A percentile compares a stretch with the other conserved stretches of the same genome.
Conservation (phyloP, 2,113 vertebrate genomes). For the Hyla sarda region DNA sequence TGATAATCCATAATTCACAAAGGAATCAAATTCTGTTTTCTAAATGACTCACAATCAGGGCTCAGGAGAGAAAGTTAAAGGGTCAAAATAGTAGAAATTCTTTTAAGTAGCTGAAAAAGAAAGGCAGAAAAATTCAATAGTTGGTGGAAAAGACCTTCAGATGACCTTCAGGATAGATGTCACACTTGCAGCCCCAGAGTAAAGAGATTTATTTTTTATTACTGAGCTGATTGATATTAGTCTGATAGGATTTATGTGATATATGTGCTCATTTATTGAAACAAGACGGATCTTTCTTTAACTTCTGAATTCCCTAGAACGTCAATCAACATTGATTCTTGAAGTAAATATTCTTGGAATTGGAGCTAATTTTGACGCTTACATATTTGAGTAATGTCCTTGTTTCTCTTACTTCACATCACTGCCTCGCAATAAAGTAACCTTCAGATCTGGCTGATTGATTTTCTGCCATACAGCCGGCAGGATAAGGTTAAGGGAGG, state of each 20-base stretch:
- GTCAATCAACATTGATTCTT: background rate
- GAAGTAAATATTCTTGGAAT: background rate
- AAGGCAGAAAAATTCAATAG: background rate
- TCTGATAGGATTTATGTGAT: background rate
- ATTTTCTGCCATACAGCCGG: constrained; percentile 16
- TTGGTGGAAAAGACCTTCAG: background rate
- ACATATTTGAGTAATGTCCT: constrained; percentile 31
- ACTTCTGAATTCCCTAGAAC: background rate
- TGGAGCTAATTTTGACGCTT: background rate
- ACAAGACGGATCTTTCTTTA: background rate
- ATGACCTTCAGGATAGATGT: background rate
- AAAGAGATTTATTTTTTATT: too few species aligned
- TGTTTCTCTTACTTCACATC: background rate
- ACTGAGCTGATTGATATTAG: too few species aligned
- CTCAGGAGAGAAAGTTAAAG: too few species aligned
- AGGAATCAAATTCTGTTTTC: too few species aligned
- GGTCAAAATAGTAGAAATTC: background rate
- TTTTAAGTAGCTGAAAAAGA: background rate
- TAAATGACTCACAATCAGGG: too few species aligned
- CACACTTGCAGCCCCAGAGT: too few species aligned
- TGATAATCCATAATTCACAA: too few species aligned
- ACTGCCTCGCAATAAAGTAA: background rate
- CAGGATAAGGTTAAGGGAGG: constrained; percentile 6
- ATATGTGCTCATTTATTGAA: background rate
- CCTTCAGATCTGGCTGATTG: constrained; percentile 2